Percentiles rank a stretch among this genome's conserved stretches.
Conservation (phyloP, 2,888 invertebrate genomes). For the Prosopocoilus inquinatus region DNA sequence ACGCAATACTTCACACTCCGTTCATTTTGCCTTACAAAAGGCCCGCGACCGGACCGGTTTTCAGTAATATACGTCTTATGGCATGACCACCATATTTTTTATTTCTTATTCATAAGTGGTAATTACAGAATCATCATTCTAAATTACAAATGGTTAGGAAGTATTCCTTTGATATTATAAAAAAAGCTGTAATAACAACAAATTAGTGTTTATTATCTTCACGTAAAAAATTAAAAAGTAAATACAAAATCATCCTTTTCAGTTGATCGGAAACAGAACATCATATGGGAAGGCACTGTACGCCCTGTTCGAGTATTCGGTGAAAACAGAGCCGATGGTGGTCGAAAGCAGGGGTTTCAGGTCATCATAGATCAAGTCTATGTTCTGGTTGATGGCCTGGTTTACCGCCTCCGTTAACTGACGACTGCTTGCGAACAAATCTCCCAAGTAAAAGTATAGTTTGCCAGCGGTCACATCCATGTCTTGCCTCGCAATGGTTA, state of each 20-base stretch:
- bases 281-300: constrained; percentile 32
- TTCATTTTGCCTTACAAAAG: too few relatives aligned
- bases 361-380: constrained; percentile 43
- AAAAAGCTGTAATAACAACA: neutral
- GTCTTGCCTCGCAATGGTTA: constrained; percentile 24
- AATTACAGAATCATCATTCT: too few relatives aligned
- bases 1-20: too few relatives aligned
- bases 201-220: neutral
- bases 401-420: constrained; percentile 39
- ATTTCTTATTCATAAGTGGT: too few relatives aligned
- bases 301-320: constrained; percentile 28
- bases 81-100: too few relatives aligned
- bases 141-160: neutral
- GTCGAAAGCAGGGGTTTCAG: constrained; percentile 43
- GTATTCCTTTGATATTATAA: neutral
- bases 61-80: too few relatives aligned
- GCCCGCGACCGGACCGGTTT: too few relatives aligned
- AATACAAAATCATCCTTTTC: neutral
- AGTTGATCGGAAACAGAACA: constrained; percentile 31
- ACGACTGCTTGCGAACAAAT: constrained; percentile 36
- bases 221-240: neutral
- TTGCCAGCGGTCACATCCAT: constrained; percentile 26
- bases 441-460: constrained; percentile 30
- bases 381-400: constrained; percentile 45
- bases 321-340: constrained; percentile 28